These are phyloP conservation scores for Caradrina clavipalpis DNA, from an alignment of 2,888 invertebrate species.

Conservation along the genomic window DNA sequence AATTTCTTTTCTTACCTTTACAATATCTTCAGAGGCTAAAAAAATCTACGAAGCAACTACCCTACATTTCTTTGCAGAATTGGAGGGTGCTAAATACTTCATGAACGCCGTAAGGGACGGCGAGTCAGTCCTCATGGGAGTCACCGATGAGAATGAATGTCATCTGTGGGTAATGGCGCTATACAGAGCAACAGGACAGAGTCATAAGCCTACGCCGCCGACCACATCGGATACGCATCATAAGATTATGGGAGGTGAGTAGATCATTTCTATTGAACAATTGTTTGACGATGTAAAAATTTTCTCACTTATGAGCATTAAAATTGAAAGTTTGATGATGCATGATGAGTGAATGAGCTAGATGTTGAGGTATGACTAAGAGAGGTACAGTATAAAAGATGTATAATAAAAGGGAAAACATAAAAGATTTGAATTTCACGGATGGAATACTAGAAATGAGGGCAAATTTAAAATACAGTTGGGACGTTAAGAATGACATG, in stretches of 20 bases:
- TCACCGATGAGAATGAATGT: slow-evolving; percentile 99
- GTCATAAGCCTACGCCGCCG: slow-evolving; percentile 99
- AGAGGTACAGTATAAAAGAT: too few relatives aligned
- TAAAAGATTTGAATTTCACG: too few relatives aligned
- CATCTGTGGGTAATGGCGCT: slow-evolving; percentile 99
- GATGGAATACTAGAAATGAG: too few relatives aligned
- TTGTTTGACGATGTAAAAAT: background rate
- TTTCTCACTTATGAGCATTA: background rate
- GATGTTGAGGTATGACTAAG: too few relatives aligned
- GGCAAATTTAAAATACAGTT: too few relatives aligned
- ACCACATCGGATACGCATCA: slow-evolving; percentile 93
- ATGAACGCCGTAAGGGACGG: slow-evolving; percentile 99
- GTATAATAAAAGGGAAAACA: too few relatives aligned
- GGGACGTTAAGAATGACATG: too few relatives aligned
- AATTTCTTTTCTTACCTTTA: slow-evolving; percentile 17
- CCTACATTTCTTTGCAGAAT: slow-evolving; percentile 90
- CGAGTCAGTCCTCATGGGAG: slow-evolving; percentile 98
- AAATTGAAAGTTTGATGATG: too few relatives aligned
- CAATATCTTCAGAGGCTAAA: slow-evolving; percentile 8
- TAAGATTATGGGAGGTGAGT: slow-evolving; percentile 96
- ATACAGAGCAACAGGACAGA: slow-evolving; percentile 99
- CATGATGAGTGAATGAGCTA: too few relatives aligned
- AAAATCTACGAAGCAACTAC: slow-evolving; percentile 43
- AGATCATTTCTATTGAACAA: background rate
- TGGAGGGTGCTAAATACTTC: slow-evolving; percentile 98